Conservation (phyloP, 2,113 vertebrate species). For the Synchiropus splendidus region DNA sequence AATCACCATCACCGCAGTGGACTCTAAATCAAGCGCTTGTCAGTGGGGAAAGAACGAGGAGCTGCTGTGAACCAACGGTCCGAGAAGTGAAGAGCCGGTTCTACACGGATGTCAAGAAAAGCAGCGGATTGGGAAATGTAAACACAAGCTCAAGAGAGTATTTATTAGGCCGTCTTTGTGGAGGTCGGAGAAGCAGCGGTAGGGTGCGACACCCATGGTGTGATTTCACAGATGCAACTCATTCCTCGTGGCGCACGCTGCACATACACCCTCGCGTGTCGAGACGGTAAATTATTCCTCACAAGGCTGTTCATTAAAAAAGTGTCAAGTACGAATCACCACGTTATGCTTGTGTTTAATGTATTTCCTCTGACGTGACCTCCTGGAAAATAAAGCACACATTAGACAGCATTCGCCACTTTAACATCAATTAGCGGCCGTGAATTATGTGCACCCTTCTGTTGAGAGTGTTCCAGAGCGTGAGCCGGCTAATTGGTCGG, state of each 20-base stretch:
- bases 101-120: slow-evolving; percentile 49
- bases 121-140: slow-evolving; percentile 49
- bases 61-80: slow-evolving; percentile 22
- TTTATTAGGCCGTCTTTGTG: slow-evolving; percentile 32
- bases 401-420: slow-evolving; percentile 39
- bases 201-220: too few relatives aligned
- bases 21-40: slow-evolving; percentile 55
- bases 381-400: slow-evolving; percentile 31
- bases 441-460: slow-evolving; percentile 36
- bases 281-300: slow-evolving; percentile 20
- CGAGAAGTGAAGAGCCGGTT: slow-evolving; percentile 42
- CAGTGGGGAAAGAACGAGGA: slow-evolving; percentile 40
- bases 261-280: not conserved
- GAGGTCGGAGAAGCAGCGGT: not conserved
- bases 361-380: slow-evolving; percentile 24
- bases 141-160: slow-evolving; percentile 43
- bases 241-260: slow-evolving; percentile 1
- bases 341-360: slow-evolving; percentile 31
- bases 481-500: slow-evolving; percentile 33
- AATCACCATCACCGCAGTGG: slow-evolving; percentile 48
- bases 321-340: slow-evolving; percentile 30
- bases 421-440: slow-evolving; percentile 43
- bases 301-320: slow-evolving; percentile 26
- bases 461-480: slow-evolving; percentile 32
- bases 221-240: too few relatives aligned